phyloP scores from a whole-genome alignment of 2,113 vertebrate genomes.

The Marmota monax region DNA sequence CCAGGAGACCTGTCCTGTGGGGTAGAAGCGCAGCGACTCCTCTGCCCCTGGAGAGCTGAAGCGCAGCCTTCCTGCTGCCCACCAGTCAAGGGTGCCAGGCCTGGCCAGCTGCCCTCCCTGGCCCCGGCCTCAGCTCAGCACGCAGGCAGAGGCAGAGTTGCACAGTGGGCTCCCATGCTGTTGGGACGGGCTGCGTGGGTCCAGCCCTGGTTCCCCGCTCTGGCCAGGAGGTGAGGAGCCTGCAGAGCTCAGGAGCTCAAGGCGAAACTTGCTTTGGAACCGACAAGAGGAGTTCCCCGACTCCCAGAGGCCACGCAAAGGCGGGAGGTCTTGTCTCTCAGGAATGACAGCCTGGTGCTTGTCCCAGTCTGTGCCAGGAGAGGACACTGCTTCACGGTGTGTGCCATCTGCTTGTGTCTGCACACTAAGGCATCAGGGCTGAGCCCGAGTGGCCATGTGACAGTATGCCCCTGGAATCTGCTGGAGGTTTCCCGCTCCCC shows the following conservation, averaged over 20 bases:
- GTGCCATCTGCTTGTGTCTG: neutral
- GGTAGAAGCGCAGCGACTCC: neutral
- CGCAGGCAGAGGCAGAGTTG: neutral
- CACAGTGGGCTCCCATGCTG: accelerated
- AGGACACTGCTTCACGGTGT: neutral
- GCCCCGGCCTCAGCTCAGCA: accelerated
- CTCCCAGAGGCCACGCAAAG: neutral
- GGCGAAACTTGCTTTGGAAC: neutral
- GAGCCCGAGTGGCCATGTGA: neutral
- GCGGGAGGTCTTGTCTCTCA: too few relatives aligned
- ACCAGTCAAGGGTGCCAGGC: neutral
- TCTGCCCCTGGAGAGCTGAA: neutral
- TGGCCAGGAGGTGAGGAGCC: neutral
- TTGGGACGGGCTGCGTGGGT: accelerated
- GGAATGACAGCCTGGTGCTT: neutral
- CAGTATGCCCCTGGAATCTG: constrained; percentile 55
- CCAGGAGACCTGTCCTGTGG: neutral
- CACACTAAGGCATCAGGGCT: neutral
- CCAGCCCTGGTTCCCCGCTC: neutral
- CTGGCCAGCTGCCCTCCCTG: neutral
- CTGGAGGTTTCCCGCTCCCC: neutral
- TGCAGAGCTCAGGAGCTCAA: neutral
- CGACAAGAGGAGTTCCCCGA: neutral
- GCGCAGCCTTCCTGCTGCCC: too few relatives aligned
- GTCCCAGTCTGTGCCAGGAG: neutral